Conservation (phyloP, 2,113 vertebrate genomes). For the Nyctereutes procyonoides region DNA sequence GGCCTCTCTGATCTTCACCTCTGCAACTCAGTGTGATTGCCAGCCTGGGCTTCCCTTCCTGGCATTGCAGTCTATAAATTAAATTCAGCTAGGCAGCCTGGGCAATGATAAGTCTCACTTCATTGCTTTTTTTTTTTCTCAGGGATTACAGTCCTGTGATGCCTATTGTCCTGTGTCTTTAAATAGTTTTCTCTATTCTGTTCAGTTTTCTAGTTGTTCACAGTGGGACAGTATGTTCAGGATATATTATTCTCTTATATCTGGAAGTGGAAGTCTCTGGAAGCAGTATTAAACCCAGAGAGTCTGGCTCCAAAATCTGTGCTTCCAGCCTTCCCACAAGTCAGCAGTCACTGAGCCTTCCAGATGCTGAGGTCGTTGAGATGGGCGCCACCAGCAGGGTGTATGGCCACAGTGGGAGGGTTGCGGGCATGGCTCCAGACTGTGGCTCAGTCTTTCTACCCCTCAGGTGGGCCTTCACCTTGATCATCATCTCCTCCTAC, state of each 20-base stretch:
- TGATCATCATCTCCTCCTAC: conserved; percentile 98
- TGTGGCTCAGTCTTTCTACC: conserved; percentile 30
- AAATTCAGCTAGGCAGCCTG: not conserved
- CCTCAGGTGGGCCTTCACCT: conserved; percentile 96
- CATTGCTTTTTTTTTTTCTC: not conserved
- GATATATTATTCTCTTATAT: not conserved
- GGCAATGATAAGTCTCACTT: not conserved
- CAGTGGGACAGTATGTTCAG: not conserved
- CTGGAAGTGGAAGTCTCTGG: not conserved
- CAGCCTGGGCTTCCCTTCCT: not conserved
- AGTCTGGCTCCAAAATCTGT: not conserved
- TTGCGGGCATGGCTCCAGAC: not conserved
- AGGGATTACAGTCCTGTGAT: not conserved
- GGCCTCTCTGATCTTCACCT: not conserved
- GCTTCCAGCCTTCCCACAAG: not conserved
- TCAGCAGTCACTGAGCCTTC: not conserved
- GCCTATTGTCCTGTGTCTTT: not conserved
- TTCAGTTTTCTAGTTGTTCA: not conserved
- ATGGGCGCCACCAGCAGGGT: not conserved
- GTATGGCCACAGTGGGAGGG: not conserved
- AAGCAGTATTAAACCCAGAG: not conserved
- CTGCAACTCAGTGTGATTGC: not conserved
- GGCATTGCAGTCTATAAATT: not conserved
- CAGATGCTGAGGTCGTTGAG: not conserved
- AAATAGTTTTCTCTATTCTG: not conserved